phyloP scores from a whole-genome alignment of 2,113 vertebrate species.

The Panurus biarmicus region DNA sequence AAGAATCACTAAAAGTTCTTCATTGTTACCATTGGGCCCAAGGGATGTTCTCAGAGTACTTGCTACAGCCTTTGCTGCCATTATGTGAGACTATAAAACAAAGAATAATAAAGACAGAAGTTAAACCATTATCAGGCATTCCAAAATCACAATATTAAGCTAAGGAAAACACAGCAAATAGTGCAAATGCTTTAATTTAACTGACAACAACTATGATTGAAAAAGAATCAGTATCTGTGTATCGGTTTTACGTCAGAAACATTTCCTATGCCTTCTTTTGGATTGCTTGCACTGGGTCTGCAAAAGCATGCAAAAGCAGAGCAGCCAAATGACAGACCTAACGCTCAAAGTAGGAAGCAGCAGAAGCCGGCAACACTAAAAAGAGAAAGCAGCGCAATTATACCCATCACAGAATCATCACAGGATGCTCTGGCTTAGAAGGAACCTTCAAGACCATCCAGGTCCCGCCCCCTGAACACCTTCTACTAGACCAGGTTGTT shows the following conservation, averaged over 20 bases:
- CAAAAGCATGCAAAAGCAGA: background rate
- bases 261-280: background rate
- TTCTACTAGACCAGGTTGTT: background rate
- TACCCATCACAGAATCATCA: background rate
- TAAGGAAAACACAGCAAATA: fast-evolving
- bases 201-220: fast-evolving
- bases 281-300: no score
- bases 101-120: background rate
- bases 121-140: background rate
- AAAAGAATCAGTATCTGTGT: fast-evolving
- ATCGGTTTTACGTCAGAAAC: background rate
- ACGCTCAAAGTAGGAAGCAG: background rate
- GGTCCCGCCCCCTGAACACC: background rate
- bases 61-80: slow-evolving; percentile 97
- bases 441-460: background rate
- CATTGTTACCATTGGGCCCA: slow-evolving; percentile 86
- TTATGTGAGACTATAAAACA: slow-evolving; percentile 90
- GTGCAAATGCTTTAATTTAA: background rate
- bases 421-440: background rate
- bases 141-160: fast-evolving
- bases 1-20: background rate
- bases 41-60: slow-evolving; percentile 91
- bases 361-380: fast-evolving
- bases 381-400: fast-evolving
- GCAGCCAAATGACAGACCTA: background rate